Evolutionary conservation across 2,113 vertebrate species (phyloP).

Genomic region (Callipepla squamata): DNA sequence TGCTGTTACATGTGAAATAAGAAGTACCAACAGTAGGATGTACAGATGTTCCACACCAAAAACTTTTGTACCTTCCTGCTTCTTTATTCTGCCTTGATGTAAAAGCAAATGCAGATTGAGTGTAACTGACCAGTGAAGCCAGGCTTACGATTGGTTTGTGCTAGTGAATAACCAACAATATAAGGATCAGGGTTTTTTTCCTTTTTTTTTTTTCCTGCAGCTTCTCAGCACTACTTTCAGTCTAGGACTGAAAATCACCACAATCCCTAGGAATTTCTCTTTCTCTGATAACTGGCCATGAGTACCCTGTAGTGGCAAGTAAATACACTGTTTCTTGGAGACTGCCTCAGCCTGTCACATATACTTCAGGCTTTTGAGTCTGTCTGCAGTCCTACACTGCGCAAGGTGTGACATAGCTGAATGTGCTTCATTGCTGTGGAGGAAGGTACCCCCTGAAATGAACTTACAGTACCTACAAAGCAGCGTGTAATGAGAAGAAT

Average conservation of each 20-base stretch:
- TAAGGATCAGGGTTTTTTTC: not conserved
- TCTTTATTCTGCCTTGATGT: not conserved
- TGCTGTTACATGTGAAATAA: not conserved
- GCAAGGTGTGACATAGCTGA: not conserved
- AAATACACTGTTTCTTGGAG: not conserved
- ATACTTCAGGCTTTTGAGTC: not conserved
- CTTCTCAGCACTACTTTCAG: not conserved
- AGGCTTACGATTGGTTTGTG: not conserved
- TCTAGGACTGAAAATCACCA: not conserved
- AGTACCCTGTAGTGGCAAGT: not conserved
- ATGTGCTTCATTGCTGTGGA: not conserved
- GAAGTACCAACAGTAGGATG: not conserved
- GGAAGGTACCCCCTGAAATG: not conserved
- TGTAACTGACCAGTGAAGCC: not conserved
- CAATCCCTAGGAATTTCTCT: not conserved
- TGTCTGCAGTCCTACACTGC: not conserved
- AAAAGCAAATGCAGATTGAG: not conserved
- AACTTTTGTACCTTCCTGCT: not conserved
- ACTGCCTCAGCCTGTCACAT: not conserved
- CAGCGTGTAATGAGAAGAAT: not conserved
- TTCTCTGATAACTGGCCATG: not conserved
- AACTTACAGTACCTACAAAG: not conserved
- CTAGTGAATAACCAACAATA: not conserved
- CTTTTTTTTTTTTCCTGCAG: not conserved
- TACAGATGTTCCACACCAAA: not conserved